Percentiles rank a stretch among this genome's conserved stretches.
These are phyloP conservation scores for Drosophila carrolli DNA, from an alignment of 1,140 invertebrate species.

Conservation along the genomic window DNA sequence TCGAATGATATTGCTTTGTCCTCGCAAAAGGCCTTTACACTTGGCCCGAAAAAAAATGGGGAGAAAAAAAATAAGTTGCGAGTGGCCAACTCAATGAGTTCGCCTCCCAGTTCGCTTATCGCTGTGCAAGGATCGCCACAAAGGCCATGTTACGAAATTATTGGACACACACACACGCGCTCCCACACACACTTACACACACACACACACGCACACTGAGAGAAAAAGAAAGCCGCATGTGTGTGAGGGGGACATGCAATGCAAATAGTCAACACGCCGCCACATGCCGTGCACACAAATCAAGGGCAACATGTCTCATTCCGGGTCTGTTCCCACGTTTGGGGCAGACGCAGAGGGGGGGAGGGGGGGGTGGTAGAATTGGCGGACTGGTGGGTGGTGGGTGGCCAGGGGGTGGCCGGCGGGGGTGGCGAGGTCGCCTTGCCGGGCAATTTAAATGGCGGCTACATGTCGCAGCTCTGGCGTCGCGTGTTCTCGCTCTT, in stretches of 20 bases:
- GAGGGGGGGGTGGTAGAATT: too few species aligned
- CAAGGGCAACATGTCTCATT: conserved; percentile 79
- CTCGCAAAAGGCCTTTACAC: conserved; percentile 37
- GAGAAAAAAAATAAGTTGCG: conserved; percentile 49
- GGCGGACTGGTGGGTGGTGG: neutral
- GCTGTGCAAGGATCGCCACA: conserved; percentile 75
- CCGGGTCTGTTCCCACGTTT: conserved; percentile 36
- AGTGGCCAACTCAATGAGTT: conserved; percentile 41
- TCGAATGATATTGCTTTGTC: conserved; percentile 26
- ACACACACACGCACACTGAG: conserved; percentile 9
- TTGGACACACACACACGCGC: conserved; percentile 58
- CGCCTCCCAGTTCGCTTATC: conserved; percentile 51
- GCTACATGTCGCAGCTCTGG: conserved; percentile 71
- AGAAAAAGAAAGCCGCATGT: neutral
- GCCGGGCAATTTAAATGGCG: conserved; percentile 72
- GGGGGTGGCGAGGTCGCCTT: conserved; percentile 60
- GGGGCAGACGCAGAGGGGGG: neutral
- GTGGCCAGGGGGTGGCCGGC: neutral
- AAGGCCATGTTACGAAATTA: conserved; percentile 83
- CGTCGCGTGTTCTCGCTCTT: conserved; percentile 61
- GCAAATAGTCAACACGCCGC: conserved; percentile 80
- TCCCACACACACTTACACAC: conserved; percentile 20
- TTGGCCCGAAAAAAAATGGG: conserved; percentile 13
- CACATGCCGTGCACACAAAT: conserved; percentile 82
- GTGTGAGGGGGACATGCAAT: conserved; percentile 65